phyloP scores from a whole-genome alignment of 2,113 vertebrate species.

The Thinocorus orbignyianus region DNA sequence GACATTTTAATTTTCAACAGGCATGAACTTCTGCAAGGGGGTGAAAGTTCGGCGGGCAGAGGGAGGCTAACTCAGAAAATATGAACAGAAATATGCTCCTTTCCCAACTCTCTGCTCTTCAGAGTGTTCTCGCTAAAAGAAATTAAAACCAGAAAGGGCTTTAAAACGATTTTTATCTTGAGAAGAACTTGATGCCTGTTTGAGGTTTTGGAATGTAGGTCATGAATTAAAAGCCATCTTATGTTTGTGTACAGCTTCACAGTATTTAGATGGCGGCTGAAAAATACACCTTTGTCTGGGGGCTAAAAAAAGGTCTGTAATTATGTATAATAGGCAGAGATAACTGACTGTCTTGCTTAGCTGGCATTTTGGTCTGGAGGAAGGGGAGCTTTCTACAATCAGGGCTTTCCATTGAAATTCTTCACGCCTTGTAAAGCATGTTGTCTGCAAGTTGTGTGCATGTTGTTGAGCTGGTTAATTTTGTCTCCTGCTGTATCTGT shows the following conservation, averaged over 20 bases:
- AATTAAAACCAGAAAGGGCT: constrained; percentile 28
- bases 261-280: not conserved
- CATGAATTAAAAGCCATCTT: not conserved
- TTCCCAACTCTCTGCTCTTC: not conserved
- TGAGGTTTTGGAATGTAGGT: not conserved
- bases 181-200: not conserved
- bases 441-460: not conserved
- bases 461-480: not conserved
- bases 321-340: not conserved
- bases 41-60: constrained; percentile 5
- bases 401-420: not conserved
- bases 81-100: constrained; percentile 9
- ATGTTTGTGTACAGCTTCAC: not conserved
- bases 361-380: not conserved
- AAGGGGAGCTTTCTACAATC: not conserved
- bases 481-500: not conserved
- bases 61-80: constrained; percentile 14
- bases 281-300: not conserved
- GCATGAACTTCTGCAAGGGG: constrained; percentile 20
- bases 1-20: constrained; percentile 59
- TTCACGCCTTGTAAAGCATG: not conserved
- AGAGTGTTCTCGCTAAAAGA: not conserved
- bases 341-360: not conserved
- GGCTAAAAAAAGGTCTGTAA: not conserved
- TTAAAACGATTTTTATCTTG: not conserved